phyloP scores from a whole-genome alignment of 2,888 invertebrate genomes.

The Vanessa cardui region DNA sequence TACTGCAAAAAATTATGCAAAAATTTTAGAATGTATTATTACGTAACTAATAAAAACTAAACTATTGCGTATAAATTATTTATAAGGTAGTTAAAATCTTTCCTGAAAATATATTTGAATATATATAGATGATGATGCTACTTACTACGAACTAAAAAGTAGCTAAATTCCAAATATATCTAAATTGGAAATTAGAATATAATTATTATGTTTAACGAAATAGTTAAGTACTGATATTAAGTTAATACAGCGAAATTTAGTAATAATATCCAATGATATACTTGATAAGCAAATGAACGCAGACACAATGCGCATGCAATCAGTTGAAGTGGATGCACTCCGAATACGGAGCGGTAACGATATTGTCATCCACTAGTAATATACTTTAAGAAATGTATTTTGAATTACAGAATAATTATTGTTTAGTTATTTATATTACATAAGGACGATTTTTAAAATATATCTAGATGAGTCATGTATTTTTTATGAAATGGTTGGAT shows the following conservation, averaged over 20 bases:
- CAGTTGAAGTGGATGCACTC: conserved; percentile 4
- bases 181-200: neutral
- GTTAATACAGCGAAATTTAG: neutral
- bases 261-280: neutral
- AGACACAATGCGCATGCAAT: conserved; percentile 3
- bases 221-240: neutral
- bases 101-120: neutral
- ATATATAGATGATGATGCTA: neutral
- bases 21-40: no score
- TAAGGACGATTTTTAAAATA: no score
- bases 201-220: neutral
- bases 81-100: no score
- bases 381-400: no score
- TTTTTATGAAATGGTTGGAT: no score
- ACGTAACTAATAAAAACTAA: no score
- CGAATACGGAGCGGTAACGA: neutral
- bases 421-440: no score
- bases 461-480: no score
- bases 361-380: neutral
- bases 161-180: neutral
- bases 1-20: no score
- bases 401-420: no score
- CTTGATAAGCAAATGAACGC: neutral
- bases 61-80: no score
- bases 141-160: neutral